Evolutionary conservation across 2,797 vertebrate species (phyloP).

Genomic region (Gephyroberyx darwinii): DNA sequence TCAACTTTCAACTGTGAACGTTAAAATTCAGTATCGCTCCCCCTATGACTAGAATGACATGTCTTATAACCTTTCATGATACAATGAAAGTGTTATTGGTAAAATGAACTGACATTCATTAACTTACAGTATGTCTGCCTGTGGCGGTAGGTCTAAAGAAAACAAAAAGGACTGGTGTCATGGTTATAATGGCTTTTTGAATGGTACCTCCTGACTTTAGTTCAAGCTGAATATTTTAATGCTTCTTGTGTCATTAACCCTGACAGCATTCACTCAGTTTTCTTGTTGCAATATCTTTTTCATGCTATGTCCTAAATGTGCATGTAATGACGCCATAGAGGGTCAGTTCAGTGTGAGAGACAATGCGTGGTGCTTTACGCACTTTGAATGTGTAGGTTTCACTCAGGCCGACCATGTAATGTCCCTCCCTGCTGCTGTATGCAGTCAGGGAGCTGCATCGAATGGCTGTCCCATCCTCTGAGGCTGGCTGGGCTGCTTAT

Average conservation of each 20-base stretch:
- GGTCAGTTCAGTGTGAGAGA: constrained; percentile 78
- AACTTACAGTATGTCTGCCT: neutral
- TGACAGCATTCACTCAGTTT: constrained; percentile 19
- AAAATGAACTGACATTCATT: neutral
- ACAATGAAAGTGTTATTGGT: constrained; percentile 8
- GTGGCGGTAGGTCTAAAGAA: constrained; percentile 19
- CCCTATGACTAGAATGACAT: constrained; percentile 26
- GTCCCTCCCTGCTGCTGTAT: constrained; percentile 74
- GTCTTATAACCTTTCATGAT: neutral
- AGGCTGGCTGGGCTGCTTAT: constrained; percentile 82
- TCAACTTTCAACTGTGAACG: constrained; percentile 28
- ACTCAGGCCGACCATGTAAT: constrained; percentile 63
- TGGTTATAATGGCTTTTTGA: constrained; percentile 27
- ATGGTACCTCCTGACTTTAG: constrained; percentile 30
- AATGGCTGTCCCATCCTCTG: constrained; percentile 83
- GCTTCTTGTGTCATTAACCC: constrained; percentile 51
- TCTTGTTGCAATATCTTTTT: constrained; percentile 13
- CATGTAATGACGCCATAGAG: constrained; percentile 68
- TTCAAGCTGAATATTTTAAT: constrained; percentile 36
- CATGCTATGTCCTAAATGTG: constrained; percentile 43
- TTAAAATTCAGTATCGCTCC: constrained; percentile 44
- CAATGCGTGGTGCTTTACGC: constrained; percentile 46
- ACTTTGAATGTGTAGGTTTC: constrained; percentile 64
- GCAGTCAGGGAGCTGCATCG: constrained; percentile 83
- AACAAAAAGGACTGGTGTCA: constrained; percentile 18